A percentile compares a stretch with the other conserved stretches of the same genome.
Conservation (phyloP, 2,888 invertebrate species). For the Phengaris arion region DNA sequence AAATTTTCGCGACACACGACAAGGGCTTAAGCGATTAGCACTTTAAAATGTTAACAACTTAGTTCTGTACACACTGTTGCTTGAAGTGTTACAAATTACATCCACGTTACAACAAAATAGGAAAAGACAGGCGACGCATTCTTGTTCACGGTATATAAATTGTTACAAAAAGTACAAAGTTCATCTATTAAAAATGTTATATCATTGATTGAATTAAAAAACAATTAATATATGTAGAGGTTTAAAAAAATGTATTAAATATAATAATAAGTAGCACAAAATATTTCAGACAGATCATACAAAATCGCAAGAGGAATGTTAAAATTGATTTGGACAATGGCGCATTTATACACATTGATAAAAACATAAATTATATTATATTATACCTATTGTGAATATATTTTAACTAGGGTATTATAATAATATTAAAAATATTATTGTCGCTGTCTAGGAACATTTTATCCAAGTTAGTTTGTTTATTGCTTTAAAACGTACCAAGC, state of each 20-base stretch:
- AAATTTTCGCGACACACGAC: slow-evolving; percentile 31
- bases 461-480: not conserved
- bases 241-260: not conserved
- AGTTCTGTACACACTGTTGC: slow-evolving; percentile 2
- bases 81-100: slow-evolving; percentile 4
- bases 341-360: slow-evolving; percentile 8
- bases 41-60: slow-evolving; percentile 11
- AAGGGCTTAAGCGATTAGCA: slow-evolving; percentile 26
- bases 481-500: not conserved
- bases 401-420: not conserved
- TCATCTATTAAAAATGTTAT: not conserved
- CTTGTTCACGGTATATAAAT: not conserved
- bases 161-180: not conserved
- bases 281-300: not conserved
- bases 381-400: not conserved
- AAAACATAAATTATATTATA: slow-evolving; percentile 15
- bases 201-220: not conserved
- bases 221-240: not conserved
- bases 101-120: not conserved
- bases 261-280: not conserved
- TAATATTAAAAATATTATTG: not conserved
- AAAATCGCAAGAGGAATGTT: not conserved
- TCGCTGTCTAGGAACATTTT: not conserved
- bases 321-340: slow-evolving; percentile 9
- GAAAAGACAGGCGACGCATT: not conserved